Conservation (phyloP, 2,888 invertebrate genomes). For the Mystacides longicornis region DNA sequence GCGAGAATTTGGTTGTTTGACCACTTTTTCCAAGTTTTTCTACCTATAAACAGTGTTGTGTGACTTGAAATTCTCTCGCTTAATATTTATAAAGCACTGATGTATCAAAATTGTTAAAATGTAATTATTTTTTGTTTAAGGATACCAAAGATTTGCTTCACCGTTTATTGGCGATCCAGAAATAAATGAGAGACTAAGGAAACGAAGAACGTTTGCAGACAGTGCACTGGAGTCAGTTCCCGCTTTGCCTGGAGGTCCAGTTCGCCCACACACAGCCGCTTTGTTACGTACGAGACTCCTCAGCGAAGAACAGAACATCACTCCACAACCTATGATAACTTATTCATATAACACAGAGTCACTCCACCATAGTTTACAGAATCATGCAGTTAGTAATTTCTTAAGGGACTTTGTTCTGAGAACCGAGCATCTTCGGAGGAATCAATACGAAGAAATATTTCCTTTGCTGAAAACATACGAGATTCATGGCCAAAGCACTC, state of each 20-base stretch:
- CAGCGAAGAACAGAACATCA: conserved; percentile 16
- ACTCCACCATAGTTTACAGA: conserved; percentile 19
- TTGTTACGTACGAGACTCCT: conserved; percentile 19
- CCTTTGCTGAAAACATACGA: conserved; percentile 4
- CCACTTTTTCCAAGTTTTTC: too few relatives aligned
- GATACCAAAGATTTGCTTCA: conserved; percentile 21
- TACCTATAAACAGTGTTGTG: too few relatives aligned
- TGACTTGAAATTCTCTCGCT: too few relatives aligned
- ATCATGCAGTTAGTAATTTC: conserved; percentile 20
- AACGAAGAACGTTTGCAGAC: conserved; percentile 43
- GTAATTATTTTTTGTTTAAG: conserved; percentile 9
- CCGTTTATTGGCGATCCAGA: conserved; percentile 35
- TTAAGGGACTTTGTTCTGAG: conserved; percentile 22
- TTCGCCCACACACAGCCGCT: conserved; percentile 22
- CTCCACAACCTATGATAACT: not conserved
- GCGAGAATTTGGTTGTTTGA: too few relatives aligned
- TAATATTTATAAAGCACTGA: too few relatives aligned
- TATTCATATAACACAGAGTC: not conserved
- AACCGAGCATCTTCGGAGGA: conserved; percentile 15
- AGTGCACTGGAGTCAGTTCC: conserved; percentile 39
- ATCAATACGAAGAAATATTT: conserved; percentile 8
- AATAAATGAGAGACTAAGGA: conserved; percentile 52
- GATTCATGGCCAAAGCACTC: not conserved
- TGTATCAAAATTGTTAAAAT: too few relatives aligned
- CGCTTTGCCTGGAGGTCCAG: conserved; percentile 26